Percentiles rank a stretch among this genome's conserved stretches.
Conservation (phyloP, 2,797 vertebrate genomes). For the Liasis olivaceus region DNA sequence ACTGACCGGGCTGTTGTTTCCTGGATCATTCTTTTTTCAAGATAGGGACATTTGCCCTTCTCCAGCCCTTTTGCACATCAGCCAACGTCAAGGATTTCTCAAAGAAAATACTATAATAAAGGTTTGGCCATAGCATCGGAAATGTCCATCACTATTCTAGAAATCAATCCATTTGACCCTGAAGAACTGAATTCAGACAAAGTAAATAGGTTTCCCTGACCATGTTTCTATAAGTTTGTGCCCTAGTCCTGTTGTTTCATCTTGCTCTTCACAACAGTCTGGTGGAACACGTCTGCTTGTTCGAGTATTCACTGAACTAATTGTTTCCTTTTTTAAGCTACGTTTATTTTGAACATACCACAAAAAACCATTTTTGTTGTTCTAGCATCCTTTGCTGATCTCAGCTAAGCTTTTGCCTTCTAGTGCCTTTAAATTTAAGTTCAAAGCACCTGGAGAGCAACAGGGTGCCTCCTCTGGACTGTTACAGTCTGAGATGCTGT, state of each 20-base stretch:
- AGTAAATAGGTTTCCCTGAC: background rate
- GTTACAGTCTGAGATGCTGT: background rate
- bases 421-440: background rate
- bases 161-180: background rate
- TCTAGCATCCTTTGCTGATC: background rate
- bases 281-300: background rate
- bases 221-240: background rate
- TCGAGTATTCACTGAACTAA: background rate
- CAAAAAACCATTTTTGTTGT: background rate
- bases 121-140: background rate
- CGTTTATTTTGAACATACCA: background rate
- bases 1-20: background rate
- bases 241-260: background rate
- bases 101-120: background rate
- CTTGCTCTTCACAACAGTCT: background rate
- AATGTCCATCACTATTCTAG: background rate
- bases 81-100: background rate
- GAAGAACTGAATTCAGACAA: background rate
- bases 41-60: background rate
- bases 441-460: background rate
- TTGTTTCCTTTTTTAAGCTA: background rate
- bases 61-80: background rate
- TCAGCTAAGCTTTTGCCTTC: background rate
- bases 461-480: background rate
- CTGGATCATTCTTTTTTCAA: background rate